A percentile compares a stretch with the other conserved stretches of the same genome.
Evolutionary conservation across 2,888 invertebrate genomes (phyloP).

Genomic region (Macrosoma leucophasiata): DNA sequence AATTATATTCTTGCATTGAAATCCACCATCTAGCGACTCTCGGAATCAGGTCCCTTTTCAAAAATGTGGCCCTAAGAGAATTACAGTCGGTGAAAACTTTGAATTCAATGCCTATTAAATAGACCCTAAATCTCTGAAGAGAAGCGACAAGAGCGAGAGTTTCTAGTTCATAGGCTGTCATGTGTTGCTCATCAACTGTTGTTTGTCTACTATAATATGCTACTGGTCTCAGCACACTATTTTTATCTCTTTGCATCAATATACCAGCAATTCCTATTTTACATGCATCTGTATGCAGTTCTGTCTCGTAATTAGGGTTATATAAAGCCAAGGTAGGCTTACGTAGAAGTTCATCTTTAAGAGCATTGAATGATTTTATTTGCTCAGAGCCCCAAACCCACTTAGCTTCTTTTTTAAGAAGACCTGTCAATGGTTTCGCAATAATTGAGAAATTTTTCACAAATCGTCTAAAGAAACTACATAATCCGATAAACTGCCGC

Average conservation of each 20-base stretch:
- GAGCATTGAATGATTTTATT: too few relatives aligned
- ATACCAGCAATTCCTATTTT: conserved; percentile 32
- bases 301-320: conserved; percentile 24
- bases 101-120: conserved; percentile 28
- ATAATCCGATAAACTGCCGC: conserved; percentile 22
- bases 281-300: conserved; percentile 38
- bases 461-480: conserved; percentile 21
- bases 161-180: conserved; percentile 37
- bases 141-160: conserved; percentile 36
- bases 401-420: conserved; percentile 14
- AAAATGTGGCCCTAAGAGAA: conserved; percentile 32
- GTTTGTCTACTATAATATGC: conserved; percentile 34
- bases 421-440: conserved; percentile 12
- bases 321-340: too few relatives aligned
- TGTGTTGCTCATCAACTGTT: conserved; percentile 32
- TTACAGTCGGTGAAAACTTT: conserved; percentile 35
- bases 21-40: conserved; percentile 36
- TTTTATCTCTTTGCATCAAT: conserved; percentile 26
- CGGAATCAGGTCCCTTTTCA: conserved; percentile 29
- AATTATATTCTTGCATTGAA: conserved; percentile 31
- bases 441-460: conserved; percentile 15
- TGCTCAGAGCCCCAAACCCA: conserved; percentile 22
- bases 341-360: too few relatives aligned
- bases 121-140: conserved; percentile 33
- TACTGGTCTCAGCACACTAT: conserved; percentile 22